Evolutionary conservation across 2,113 vertebrate genomes (phyloP), one percentile per base, ranked within the genome.

Genomic region (Rhynchomys soricoides): DNA sequence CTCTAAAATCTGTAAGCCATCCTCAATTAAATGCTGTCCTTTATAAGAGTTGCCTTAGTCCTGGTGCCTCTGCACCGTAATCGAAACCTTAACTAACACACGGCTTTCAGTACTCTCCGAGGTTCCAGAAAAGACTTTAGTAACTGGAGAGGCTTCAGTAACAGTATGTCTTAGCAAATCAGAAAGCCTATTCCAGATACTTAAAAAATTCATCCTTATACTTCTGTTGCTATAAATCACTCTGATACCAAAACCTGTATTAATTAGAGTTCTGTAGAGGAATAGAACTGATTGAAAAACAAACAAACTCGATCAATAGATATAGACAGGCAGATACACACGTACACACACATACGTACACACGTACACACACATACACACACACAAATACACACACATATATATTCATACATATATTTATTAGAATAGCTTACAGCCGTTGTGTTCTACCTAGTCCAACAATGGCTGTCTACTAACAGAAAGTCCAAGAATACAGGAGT

Each of bases 271-370:
- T 68, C 31, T 70, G 31, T 34, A 70, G 66, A 70, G 66, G 31
- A 68, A 70, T 34, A 70, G 34, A 70, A 37, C 66, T 70, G 66
- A 70, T 62, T 62, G 31, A 70, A 66, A 66, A 66, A 31, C 64
- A 66, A 68, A 68, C 64, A 68, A 70, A 68, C 31, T 15, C 15
- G 13, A 37, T 70, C 5, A 13, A 70, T 6, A 34, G 12, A 68
- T 34, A 62, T 8, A 62, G 59, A 62, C 1, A 62, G 59, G 24
- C 1, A 62, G 59, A 24, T 2, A 62, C 10, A 66, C 0, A 66
- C 1, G 31, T 1, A 66, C 3, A 66, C 1, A 64, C 8, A 64
- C 4, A 68, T 2, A 34, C 12, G 31, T 5, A 66, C 1, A 64
- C 8, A 64, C 4, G 34, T 2, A 34, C 12, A 68, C 1, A 68